These are phyloP conservation scores for Nemopilema nomurai DNA, from an alignment of 30 jellyfish, hydroid and myxozoan genomes.

Conservation along the genomic window DNA sequence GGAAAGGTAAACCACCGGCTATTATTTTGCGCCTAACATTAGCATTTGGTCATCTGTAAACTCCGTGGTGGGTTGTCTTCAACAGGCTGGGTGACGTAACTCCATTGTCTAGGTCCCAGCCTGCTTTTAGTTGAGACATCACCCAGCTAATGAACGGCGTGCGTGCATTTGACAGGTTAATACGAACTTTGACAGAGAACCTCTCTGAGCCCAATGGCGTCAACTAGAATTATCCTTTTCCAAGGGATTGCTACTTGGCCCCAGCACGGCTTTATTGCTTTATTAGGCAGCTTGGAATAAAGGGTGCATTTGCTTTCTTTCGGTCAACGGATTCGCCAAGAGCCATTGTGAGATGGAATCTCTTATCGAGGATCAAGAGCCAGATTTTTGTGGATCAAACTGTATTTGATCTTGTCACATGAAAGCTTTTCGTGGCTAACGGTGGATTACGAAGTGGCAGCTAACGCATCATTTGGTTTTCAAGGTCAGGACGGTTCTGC, in stretches of 20 bases:
- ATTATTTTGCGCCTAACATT: no score
- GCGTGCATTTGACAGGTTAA: not conserved
- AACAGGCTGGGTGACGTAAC: no score
- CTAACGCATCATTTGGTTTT: constrained; percentile 8
- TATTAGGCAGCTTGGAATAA: constrained; percentile 12
- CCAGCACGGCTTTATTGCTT: constrained; percentile 32
- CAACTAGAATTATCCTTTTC: constrained; percentile 19
- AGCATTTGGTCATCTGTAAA: no score
- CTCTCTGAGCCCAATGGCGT: constrained; percentile 45
- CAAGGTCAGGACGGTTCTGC: constrained; percentile 18
- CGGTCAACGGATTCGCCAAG: constrained; percentile 17
- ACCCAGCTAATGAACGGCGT: not conserved
- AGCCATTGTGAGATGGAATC: constrained; percentile 29
- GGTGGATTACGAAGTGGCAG: constrained; percentile 22
- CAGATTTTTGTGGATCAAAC: constrained; percentile 34
- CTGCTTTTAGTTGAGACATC: not conserved
- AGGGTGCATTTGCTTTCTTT: constrained; percentile 33
- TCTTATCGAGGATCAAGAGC: constrained; percentile 48
- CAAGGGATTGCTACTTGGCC: constrained; percentile 27
- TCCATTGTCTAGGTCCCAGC: no score
- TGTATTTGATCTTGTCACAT: constrained; percentile 29
- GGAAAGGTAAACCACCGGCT: no score
- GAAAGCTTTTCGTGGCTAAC: constrained; percentile 40
- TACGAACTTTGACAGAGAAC: not conserved
- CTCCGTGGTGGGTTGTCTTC: no score